Evolutionary conservation across 2,797 vertebrate genomes (phyloP).

Genomic region (Lutjanus campechanus): DNA sequence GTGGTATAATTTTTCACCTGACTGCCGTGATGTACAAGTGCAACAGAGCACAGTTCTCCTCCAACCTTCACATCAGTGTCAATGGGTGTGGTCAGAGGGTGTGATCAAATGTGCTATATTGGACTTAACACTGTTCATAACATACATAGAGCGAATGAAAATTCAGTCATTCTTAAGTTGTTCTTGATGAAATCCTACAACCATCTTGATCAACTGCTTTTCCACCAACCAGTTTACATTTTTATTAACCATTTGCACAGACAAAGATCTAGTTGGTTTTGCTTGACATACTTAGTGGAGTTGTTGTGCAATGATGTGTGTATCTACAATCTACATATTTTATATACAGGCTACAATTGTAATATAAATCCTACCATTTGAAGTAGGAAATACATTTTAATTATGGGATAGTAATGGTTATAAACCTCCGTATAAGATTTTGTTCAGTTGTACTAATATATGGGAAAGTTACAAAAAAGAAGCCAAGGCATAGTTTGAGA

Average conservation of each 20-base stretch:
- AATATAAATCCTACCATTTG: neutral
- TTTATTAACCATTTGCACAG: no score
- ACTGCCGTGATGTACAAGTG: neutral
- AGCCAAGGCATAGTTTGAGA: constrained; percentile 39
- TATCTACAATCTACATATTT: neutral
- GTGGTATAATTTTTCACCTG: neutral
- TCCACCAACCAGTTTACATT: no score
- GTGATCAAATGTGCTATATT: neutral
- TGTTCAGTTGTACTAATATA: neutral
- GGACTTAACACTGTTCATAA: neutral
- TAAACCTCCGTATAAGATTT: neutral
- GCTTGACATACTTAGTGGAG: neutral
- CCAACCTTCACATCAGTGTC: neutral
- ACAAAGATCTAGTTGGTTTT: neutral
- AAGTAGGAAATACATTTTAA: neutral
- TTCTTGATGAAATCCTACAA: neutral
- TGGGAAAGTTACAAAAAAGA: neutral
- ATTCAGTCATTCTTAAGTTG: neutral
- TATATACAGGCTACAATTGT: neutral
- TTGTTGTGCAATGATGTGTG: neutral
- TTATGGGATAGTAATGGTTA: neutral
- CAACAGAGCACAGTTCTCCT: neutral
- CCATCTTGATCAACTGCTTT: no score
- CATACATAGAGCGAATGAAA: neutral
- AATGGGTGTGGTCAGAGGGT: neutral